Percentiles rank a stretch among this genome's conserved stretches.
phyloP scores from a whole-genome alignment of 2,113 vertebrate genomes.

The Neopipo cinnamomea region DNA sequence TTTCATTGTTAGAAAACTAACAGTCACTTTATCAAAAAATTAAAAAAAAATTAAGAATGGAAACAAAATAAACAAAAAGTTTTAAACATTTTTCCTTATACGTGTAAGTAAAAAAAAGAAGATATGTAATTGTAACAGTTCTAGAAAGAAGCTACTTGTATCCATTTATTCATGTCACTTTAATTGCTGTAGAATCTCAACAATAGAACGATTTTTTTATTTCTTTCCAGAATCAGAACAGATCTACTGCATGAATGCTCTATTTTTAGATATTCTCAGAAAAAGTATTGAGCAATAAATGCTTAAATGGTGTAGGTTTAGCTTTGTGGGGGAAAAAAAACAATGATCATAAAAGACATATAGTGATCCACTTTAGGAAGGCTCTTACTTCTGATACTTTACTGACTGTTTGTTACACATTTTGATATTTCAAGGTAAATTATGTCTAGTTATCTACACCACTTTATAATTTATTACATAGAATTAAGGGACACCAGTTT shows the following conservation, averaged over 20 bases:
- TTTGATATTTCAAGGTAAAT: not conserved
- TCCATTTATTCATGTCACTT: not conserved
- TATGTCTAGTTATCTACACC: not conserved
- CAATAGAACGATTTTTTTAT: not conserved
- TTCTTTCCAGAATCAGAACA: not conserved
- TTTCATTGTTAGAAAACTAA: not conserved
- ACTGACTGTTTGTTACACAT: not conserved
- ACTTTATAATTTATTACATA: not conserved
- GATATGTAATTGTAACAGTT: not conserved
- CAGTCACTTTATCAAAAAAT: not conserved
- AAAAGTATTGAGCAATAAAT: not conserved
- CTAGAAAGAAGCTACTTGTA: not conserved
- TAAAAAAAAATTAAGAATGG: not conserved
- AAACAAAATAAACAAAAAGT: not conserved
- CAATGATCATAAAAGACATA: not conserved
- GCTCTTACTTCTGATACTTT: not conserved
- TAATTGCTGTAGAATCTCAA: not conserved
- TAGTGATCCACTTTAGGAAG: not conserved
- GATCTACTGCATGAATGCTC: not conserved
- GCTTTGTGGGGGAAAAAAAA: not conserved
- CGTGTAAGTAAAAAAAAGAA: not conserved
- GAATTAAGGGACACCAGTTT: not conserved
- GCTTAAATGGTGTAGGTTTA: not conserved
- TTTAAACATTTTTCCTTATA: not conserved
- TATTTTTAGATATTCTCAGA: not conserved